Base-by-base conservation (phyloP, 2,797 vertebrate genomes). In the Leuciscus waleckii region DNA sequence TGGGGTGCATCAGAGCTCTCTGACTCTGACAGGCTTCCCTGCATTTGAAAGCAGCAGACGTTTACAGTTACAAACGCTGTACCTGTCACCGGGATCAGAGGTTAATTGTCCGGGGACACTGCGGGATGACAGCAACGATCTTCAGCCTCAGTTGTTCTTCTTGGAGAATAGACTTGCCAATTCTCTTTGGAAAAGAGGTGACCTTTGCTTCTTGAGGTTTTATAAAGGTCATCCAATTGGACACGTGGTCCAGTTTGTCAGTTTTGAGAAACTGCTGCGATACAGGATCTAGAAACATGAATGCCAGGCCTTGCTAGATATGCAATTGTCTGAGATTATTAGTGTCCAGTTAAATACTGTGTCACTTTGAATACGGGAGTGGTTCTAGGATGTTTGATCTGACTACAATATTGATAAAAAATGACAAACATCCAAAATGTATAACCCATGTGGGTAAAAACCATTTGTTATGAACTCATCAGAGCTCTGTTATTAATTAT, bases 21-120 rank as follows among this genome's bases (percentile, higher is more conserved):
- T 67, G 73, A 77, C 84, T 37, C 14, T 67, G 73, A 77, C 84
- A 63, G 35, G 41, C 76, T 74, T 32, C 10, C 68, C 39, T 67
- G 84, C 39, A n/a, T 78, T 29, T 5, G 23, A 32, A 65, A 65
- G 63, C 63, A 17, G 11, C 29, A 8, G 63, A 65, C 63, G 63
- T 32, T 7, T 26, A 56, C 56, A 16, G 76, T 17, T 67, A 76
- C 43, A 77, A 21, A 67, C 14, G 26, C 87, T 61, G 75, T 39
- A 74, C 39, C 87, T 80, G 82, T 85, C 79, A 56, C 23, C 32
- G n/a, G 79, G 79, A 68, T 87, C 85, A 77, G 19, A 82, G 87
- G 78, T 81, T 82, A 86, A 71, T 79, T 85, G 74, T 79, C 29
- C 54, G n/a, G 69, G 80, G 76, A 85, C 39, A 79, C 74, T 56